Evolutionary conservation across 2,797 vertebrate genomes (phyloP).

Genomic region (Potorous gilbertii): DNA sequence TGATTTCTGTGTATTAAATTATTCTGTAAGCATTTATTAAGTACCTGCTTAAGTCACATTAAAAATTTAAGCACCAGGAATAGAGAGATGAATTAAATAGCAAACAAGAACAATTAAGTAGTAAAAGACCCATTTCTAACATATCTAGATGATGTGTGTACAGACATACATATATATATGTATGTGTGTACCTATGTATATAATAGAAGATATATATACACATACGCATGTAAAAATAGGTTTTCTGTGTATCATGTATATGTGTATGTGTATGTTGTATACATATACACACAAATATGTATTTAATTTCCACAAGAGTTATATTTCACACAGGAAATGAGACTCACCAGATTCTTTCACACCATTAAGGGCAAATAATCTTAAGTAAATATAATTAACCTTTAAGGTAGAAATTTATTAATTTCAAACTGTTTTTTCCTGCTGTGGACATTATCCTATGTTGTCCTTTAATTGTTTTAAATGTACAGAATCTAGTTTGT

Average conservation of each 20-base stretch:
- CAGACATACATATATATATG: not conserved
- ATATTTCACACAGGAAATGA: not conserved
- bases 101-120: not conserved
- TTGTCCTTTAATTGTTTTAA: slow-evolving; percentile 57
- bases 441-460: slow-evolving; percentile 41
- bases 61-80: not conserved
- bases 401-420: slow-evolving; percentile 53
- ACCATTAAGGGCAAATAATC: slow-evolving; percentile 18
- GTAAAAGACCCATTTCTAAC: not conserved
- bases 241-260: not conserved
- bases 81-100: not conserved
- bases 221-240: not conserved
- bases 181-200: not conserved
- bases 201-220: not conserved
- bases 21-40: slow-evolving; percentile 46
- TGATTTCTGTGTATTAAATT: not conserved
- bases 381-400: slow-evolving; percentile 47
- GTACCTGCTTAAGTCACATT: not conserved
- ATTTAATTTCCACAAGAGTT: not conserved
- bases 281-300: not conserved
- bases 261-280: not conserved
- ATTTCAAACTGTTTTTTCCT: slow-evolving; percentile 43
- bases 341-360: not conserved
- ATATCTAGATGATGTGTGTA: not conserved
- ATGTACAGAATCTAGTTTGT: slow-evolving; percentile 49